Conservation (phyloP, 1,140 invertebrate genomes). For the Drosophila rufa region DNA sequence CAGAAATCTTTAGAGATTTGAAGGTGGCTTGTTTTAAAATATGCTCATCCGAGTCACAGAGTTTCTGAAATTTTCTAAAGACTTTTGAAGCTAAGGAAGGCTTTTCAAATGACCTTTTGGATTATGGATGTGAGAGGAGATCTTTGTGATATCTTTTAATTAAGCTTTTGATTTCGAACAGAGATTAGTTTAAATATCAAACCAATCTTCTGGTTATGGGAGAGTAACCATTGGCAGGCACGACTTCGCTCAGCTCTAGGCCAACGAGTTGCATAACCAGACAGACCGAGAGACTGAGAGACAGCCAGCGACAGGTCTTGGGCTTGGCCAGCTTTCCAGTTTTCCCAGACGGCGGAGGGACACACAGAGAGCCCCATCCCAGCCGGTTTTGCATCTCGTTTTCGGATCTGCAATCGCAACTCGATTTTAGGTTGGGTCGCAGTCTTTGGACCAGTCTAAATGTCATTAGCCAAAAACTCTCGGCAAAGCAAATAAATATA, state of each 20-base stretch:
- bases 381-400: constrained; percentile 40
- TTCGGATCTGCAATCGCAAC: constrained; percentile 18
- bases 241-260: constrained; percentile 11
- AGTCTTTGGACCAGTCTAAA: constrained; percentile 23
- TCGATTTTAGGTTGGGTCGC: constrained; percentile 12
- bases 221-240: constrained; percentile 8
- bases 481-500: constrained; percentile 1
- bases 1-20: neutral
- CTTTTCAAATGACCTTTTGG: neutral
- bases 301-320: constrained; percentile 2
- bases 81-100: neutral
- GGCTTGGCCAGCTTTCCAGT: constrained; percentile 34
- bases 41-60: neutral
- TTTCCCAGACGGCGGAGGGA: constrained; percentile 27
- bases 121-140: too few relatives aligned
- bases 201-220: constrained; percentile 1
- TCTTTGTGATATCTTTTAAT: too few relatives aligned
- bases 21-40: too few relatives aligned
- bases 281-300: neutral
- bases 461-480: constrained; percentile 29
- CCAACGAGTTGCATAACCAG: constrained; percentile 36
- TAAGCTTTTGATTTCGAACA: neutral
- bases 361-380: neutral
- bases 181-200: neutral
- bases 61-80: neutral